phyloP scores from a whole-genome alignment of 2,113 vertebrate genomes.

The Heloderma charlesbogerti region DNA sequence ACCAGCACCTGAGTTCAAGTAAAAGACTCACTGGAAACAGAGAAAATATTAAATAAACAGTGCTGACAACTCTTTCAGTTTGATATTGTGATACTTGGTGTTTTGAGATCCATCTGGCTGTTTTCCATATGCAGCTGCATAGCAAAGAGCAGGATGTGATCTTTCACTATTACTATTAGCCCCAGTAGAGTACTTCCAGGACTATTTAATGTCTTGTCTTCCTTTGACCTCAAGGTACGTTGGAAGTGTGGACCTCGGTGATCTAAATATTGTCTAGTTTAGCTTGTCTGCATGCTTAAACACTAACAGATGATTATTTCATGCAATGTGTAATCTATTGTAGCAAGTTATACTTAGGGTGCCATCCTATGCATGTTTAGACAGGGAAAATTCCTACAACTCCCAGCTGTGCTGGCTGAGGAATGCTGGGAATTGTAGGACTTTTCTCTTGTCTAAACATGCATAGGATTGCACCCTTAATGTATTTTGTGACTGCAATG shows the following conservation, averaged over 20 bases:
- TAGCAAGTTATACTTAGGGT: too few species aligned
- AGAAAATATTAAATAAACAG: conserved; percentile 6
- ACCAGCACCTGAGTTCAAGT: conserved; percentile 12
- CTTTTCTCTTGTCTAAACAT: too few species aligned
- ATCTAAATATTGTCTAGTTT: background rate
- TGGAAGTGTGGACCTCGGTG: background rate
- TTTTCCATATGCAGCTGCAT: conserved; percentile 20
- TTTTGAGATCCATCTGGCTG: background rate
- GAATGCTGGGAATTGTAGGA: too few species aligned
- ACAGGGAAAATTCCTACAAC: too few species aligned
- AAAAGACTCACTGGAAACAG: background rate
- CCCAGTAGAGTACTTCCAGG: background rate
- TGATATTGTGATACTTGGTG: conserved; percentile 1
- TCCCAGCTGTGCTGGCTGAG: too few species aligned
- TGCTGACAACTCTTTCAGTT: conserved; percentile 15
- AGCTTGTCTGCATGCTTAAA: background rate
- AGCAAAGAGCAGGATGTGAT: background rate
- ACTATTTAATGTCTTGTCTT: background rate
- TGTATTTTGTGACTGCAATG: background rate
- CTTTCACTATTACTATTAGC: background rate
- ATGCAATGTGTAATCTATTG: background rate
- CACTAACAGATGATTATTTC: background rate
- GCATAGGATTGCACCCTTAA: too few species aligned
- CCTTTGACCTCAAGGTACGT: background rate
- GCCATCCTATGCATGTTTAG: too few species aligned